A percentile compares a stretch with the other conserved stretches of the same genome.
phyloP scores from a whole-genome alignment of 2,113 vertebrate species.

The Larimichthys polyactis region DNA sequence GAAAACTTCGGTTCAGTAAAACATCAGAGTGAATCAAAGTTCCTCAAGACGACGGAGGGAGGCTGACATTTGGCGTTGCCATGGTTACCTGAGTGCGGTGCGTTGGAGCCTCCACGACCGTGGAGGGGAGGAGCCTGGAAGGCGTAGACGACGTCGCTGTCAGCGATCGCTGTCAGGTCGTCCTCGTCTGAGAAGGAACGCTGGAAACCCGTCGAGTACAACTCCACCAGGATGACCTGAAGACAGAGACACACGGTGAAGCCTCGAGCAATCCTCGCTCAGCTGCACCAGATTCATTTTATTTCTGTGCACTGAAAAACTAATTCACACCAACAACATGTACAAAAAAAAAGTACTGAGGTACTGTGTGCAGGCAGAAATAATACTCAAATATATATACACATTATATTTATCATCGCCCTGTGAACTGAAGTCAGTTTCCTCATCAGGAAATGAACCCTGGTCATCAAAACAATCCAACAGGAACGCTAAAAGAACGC shows the following conservation, averaged over 20 bases:
- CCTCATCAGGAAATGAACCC: not conserved
- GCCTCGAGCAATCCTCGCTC: not conserved
- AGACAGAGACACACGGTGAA: not conserved
- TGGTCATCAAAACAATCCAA: not conserved
- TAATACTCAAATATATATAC: not conserved
- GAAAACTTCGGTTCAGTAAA: slow-evolving; percentile 36
- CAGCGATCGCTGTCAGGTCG: slow-evolving; percentile 86
- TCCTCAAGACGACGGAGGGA: slow-evolving; percentile 18
- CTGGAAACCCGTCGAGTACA: slow-evolving; percentile 89
- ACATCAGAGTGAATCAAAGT: slow-evolving; percentile 6
- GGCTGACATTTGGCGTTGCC: slow-evolving; percentile 5
- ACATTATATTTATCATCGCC: not conserved
- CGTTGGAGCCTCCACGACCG: slow-evolving; percentile 59
- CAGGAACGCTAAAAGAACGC: not conserved
- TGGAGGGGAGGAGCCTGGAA: slow-evolving; percentile 86
- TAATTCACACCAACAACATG: not conserved
- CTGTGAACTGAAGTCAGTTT: slow-evolving; percentile 1
- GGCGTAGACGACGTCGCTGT: slow-evolving; percentile 90
- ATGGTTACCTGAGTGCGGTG: slow-evolving; percentile 84
- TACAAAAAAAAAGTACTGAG: not conserved
- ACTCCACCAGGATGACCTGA: slow-evolving; percentile 92
- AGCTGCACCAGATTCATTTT: not conserved
- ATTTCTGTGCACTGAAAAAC: not conserved
- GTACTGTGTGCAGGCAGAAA: too few species aligned
- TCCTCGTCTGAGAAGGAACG: slow-evolving; percentile 92